Conservation (phyloP, 2,113 vertebrate genomes). For the Trachemys scripta region DNA sequence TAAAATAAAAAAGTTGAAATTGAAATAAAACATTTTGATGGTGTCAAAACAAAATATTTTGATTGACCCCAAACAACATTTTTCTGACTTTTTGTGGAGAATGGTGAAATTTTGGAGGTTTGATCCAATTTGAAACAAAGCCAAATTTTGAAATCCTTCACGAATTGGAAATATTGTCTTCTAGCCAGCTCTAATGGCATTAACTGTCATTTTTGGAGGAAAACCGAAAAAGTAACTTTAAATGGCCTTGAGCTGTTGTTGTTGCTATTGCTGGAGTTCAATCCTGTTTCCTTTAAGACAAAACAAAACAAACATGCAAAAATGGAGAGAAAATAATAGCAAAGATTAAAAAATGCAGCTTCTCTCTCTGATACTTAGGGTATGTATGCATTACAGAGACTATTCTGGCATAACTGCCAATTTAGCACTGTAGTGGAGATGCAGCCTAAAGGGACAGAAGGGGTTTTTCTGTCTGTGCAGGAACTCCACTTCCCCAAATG, state of each 20-base stretch:
- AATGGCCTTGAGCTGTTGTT: neutral
- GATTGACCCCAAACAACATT: neutral
- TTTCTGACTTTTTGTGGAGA: neutral
- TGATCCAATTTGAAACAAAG: neutral
- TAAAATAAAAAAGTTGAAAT: neutral
- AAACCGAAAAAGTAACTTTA: neutral
- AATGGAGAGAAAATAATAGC: slow-evolving; percentile 19
- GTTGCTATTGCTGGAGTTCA: neutral
- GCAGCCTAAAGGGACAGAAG: neutral
- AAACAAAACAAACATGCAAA: neutral
- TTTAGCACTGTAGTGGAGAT: neutral
- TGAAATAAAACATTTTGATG: neutral
- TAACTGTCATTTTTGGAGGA: neutral
- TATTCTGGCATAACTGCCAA: neutral
- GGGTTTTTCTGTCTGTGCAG: neutral
- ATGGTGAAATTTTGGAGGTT: neutral
- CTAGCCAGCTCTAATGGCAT: neutral
- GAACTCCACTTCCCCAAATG: neutral
- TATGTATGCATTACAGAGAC: neutral
- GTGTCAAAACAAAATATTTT: neutral
- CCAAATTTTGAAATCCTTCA: neutral
- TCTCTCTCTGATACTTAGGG: neutral
- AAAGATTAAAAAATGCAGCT: neutral
- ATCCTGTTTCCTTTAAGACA: neutral
- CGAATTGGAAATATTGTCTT: neutral